Evolutionary conservation across 2,797 vertebrate species (phyloP).

Genomic region (Gila robusta): DNA sequence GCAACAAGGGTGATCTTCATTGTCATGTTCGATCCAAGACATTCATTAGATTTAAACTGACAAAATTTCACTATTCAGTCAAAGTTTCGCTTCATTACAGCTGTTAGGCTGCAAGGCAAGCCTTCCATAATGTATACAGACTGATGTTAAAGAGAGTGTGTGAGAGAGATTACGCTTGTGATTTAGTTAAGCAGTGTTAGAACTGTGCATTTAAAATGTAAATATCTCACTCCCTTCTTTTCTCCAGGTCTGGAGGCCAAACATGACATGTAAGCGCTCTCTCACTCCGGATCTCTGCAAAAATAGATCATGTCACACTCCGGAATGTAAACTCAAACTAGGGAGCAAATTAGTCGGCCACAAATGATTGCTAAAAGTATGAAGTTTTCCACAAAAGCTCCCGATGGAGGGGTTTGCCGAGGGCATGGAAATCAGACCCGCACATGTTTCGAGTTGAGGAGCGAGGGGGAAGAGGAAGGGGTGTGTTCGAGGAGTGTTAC

Average conservation of each 20-base stretch:
- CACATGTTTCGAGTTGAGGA: constrained; percentile 83
- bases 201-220: constrained; percentile 53
- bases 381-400: constrained; percentile 81
- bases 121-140: constrained; percentile 37
- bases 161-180: constrained; percentile 50
- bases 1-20: not conserved
- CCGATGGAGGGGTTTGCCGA: constrained; percentile 79
- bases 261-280: constrained; percentile 72
- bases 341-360: constrained; percentile 80
- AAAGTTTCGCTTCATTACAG: not conserved
- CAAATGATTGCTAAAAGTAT: constrained; percentile 82
- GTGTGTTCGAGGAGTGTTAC: constrained; percentile 71
- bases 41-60: constrained; percentile 23
- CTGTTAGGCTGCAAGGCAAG: not conserved
- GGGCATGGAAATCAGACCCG: constrained; percentile 75
- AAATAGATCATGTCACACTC: constrained; percentile 81
- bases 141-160: constrained; percentile 12
- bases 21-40: not conserved
- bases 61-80: constrained; percentile 13
- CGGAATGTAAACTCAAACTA: constrained; percentile 78
- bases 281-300: constrained; percentile 76
- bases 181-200: constrained; percentile 54
- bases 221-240: constrained; percentile 52
- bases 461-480: constrained; percentile 63
- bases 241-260: constrained; percentile 65